phyloP scores from a whole-genome alignment of 2,113 vertebrate species.

The Rutilus rutilus region DNA sequence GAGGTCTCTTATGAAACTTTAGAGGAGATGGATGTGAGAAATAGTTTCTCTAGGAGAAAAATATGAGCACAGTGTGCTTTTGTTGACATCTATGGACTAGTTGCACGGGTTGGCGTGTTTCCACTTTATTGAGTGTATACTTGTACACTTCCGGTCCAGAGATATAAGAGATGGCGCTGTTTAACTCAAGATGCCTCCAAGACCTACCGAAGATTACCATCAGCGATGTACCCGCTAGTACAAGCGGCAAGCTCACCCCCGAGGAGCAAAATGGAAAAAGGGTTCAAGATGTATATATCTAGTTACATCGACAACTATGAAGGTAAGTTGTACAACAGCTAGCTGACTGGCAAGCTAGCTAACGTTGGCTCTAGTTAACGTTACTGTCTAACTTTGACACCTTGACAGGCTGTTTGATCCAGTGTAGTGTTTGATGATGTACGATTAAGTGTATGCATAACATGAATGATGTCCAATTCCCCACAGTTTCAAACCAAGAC shows the following conservation, averaged over 20 bases:
- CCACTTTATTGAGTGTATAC: too few relatives aligned
- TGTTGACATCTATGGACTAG: too few relatives aligned
- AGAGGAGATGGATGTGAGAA: too few relatives aligned
- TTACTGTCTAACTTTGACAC: not conserved
- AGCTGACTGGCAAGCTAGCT: not conserved
- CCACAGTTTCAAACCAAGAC: not conserved
- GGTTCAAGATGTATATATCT: not conserved
- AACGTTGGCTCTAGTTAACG: not conserved
- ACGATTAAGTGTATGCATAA: not conserved
- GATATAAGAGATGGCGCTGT: not conserved
- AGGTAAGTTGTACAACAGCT: not conserved
- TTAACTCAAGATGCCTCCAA: not conserved
- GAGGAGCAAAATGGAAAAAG: not conserved
- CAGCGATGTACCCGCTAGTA: not conserved
- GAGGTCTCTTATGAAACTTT: too few relatives aligned
- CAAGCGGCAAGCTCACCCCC: not conserved
- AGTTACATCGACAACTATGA: not conserved
- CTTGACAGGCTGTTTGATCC: not conserved
- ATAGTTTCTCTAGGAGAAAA: too few relatives aligned
- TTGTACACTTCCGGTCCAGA: too few relatives aligned
- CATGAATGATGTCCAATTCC: not conserved
- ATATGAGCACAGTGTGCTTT: too few relatives aligned
- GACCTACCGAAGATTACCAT: not conserved
- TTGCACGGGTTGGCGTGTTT: too few relatives aligned
- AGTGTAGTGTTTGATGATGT: not conserved